phyloP scores from a whole-genome alignment of 2,888 invertebrate genomes.

The Dugesia japonica region DNA sequence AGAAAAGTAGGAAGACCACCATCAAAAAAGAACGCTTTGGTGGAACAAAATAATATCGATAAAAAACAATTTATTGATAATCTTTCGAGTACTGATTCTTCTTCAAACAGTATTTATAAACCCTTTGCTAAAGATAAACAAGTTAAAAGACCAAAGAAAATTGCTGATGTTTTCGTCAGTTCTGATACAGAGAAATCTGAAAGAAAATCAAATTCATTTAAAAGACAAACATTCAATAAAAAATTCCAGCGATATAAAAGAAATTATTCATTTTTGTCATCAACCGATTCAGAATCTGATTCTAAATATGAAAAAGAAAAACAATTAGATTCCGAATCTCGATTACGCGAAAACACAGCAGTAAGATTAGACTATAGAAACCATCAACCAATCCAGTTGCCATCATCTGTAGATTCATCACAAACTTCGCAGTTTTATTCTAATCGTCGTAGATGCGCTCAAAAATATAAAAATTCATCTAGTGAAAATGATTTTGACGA shows the following conservation, averaged over 20 bases:
- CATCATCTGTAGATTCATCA: neutral
- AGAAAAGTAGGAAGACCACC: neutral
- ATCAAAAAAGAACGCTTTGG: neutral
- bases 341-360: neutral
- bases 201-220: neutral
- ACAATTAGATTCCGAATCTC: neutral
- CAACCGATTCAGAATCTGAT: neutral
- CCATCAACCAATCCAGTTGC: neutral
- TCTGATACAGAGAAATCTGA: neutral
- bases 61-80: constrained; percentile 4
- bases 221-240: neutral
- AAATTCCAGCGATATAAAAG: neutral
- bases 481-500: constrained; percentile 9
- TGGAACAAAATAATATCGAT: neutral
- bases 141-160: neutral
- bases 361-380: neutral
- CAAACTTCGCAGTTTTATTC: neutral
- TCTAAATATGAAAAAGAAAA: neutral
- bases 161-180: neutral
- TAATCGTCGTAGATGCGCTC: neutral
- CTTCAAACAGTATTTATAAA: neutral
- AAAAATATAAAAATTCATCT: neutral
- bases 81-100: neutral
- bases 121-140: neutral
- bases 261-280: neutral